phyloP scores from a whole-genome alignment of 1,140 invertebrate species.

The Procambarus virginalis region DNA sequence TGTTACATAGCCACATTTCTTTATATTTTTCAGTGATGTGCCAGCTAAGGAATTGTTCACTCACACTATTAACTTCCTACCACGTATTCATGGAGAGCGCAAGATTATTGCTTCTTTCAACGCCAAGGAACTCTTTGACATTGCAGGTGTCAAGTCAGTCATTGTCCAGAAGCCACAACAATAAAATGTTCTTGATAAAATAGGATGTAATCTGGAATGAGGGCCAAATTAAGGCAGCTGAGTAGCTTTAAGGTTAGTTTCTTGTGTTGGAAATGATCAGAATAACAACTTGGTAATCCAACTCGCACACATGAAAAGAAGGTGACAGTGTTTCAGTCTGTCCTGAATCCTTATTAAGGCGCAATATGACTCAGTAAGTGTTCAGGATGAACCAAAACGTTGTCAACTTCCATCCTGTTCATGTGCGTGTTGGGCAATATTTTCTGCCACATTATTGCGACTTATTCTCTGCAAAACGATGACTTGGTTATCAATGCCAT shows the following conservation, averaged over 20 bases:
- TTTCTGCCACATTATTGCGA: too few relatives aligned
- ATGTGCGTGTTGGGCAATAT: background rate
- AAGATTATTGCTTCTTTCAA: conserved; percentile 73
- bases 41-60: conserved; percentile 70
- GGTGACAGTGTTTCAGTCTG: too few relatives aligned
- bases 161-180: conserved; percentile 70
- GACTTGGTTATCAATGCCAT: background rate
- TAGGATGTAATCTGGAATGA: background rate
- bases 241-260: conserved; percentile 10
- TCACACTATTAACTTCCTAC: conserved; percentile 71
- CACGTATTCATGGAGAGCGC: conserved; percentile 71
- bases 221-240: background rate
- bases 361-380: too few relatives aligned
- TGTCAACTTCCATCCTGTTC: background rate
- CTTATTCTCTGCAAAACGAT: background rate
- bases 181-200: background rate
- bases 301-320: too few relatives aligned
- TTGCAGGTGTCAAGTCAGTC: conserved; percentile 72
- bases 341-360: too few relatives aligned
- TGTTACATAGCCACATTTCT: too few relatives aligned
- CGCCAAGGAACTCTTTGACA: conserved; percentile 72
- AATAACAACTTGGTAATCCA: background rate
- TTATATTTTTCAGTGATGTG: conserved; percentile 62
- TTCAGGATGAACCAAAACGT: too few relatives aligned
- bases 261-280: conserved; percentile 6